These are phyloP conservation scores for Nyctalus aviator DNA, from an alignment of 2,797 vertebrate genomes.

Conservation along the genomic window DNA sequence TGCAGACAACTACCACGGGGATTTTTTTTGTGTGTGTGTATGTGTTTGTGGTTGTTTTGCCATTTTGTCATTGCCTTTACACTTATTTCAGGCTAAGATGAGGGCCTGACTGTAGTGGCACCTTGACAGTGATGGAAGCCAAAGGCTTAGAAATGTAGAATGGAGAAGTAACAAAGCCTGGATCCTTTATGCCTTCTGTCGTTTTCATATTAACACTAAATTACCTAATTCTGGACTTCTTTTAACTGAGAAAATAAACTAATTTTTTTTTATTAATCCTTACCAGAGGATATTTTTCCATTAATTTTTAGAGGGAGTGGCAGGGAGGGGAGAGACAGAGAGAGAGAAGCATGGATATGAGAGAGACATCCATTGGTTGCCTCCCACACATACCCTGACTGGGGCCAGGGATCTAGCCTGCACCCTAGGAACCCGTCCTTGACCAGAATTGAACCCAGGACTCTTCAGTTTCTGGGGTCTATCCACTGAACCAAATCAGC, in stretches of 20 bases:
- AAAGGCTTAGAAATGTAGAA: not conserved
- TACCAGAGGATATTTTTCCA: no score
- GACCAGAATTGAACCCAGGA: no score
- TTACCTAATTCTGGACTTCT: not conserved
- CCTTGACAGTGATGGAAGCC: not conserved
- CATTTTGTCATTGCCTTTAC: not conserved
- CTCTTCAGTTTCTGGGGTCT: no score
- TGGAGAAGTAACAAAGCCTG: not conserved
- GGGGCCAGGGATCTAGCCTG: no score
- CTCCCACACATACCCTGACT: no score
- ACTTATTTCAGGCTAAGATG: not conserved
- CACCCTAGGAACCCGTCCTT: no score
- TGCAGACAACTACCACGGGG: not conserved
- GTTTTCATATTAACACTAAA: not conserved
- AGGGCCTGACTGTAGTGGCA: not conserved
- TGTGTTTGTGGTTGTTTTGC: not conserved
- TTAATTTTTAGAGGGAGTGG: no score
- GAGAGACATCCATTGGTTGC: no score
- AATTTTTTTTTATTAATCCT: not conserved
- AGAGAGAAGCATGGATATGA: no score
- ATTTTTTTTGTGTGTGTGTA: not conserved
- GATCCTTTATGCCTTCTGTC: not conserved
- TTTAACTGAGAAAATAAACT: slow-evolving; percentile 17
- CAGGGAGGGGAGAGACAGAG: no score
- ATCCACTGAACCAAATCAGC: no score